Evolutionary conservation across 2,797 vertebrate species (phyloP).

Genomic region (Fundulus diaphanus): DNA sequence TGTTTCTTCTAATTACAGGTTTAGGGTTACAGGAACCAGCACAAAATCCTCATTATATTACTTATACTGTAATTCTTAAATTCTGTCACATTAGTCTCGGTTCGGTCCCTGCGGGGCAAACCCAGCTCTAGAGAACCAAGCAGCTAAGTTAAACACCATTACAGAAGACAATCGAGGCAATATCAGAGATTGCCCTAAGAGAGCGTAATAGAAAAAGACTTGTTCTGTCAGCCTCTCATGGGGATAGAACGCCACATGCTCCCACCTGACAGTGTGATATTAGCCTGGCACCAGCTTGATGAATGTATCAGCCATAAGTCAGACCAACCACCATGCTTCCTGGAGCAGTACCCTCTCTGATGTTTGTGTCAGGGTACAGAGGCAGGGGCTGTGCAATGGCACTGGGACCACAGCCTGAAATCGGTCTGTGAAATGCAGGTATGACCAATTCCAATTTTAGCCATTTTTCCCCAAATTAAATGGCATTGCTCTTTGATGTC

Average conservation of each 20-base stretch:
- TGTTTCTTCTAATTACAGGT: neutral
- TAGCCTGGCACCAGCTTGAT: slow-evolving; percentile 81
- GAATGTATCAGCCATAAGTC: slow-evolving; percentile 82
- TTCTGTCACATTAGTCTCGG: slow-evolving; percentile 36
- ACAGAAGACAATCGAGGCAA: slow-evolving; percentile 63
- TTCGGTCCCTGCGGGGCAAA: slow-evolving; percentile 30
- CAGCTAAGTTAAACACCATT: slow-evolving; percentile 71
- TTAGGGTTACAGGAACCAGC: slow-evolving; percentile 7
- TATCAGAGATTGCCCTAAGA: slow-evolving; percentile 74
- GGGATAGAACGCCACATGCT: slow-evolving; percentile 84
- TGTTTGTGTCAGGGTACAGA: slow-evolving; percentile 61
- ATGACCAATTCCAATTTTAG: slow-evolving; percentile 49
- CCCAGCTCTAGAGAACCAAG: slow-evolving; percentile 44
- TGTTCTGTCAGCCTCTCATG: slow-evolving; percentile 79
- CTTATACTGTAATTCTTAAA: slow-evolving; percentile 27
- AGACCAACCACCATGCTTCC: slow-evolving; percentile 66
- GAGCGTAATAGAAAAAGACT: slow-evolving; percentile 81
- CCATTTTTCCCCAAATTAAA: slow-evolving; percentile 67
- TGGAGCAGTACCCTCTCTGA: slow-evolving; percentile 60
- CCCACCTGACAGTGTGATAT: slow-evolving; percentile 82
- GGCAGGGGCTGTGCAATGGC: slow-evolving; percentile 61
- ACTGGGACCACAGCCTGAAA: slow-evolving; percentile 69
- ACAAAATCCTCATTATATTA: slow-evolving; percentile 32
- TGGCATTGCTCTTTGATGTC: slow-evolving; percentile 53
- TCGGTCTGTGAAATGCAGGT: slow-evolving; percentile 68